phyloP scores from a whole-genome alignment of 2,113 vertebrate genomes.

The Pogonocichla stellata region DNA sequence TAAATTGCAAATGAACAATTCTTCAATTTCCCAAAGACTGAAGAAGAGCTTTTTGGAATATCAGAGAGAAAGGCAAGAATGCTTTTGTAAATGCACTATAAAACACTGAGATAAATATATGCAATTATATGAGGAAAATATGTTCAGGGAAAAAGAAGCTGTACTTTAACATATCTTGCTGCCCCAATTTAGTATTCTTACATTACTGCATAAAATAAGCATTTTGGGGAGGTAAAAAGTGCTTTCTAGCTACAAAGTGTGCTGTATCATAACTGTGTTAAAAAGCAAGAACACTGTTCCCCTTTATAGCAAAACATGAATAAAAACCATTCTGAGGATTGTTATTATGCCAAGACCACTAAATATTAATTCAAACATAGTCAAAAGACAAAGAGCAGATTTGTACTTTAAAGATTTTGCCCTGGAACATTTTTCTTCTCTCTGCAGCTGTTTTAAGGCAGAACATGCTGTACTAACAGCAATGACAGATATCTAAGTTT shows the following conservation, averaged over 20 bases:
- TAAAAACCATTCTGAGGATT: not conserved
- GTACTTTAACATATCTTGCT: not conserved
- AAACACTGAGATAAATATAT: conserved; percentile 50
- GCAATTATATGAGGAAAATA: conserved; percentile 23
- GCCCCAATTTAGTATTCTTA: not conserved
- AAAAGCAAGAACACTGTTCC: not conserved
- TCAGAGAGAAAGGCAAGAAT: not conserved
- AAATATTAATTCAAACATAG: not conserved
- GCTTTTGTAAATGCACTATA: not conserved
- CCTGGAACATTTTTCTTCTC: not conserved
- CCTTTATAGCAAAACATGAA: not conserved
- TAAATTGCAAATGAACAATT: conserved; percentile 34
- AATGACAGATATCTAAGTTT: not conserved
- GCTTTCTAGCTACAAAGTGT: not conserved
- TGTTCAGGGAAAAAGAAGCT: not conserved
- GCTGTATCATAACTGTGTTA: not conserved
- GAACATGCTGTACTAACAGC: not conserved
- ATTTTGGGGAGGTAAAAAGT: not conserved
- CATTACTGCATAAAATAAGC: not conserved
- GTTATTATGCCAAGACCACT: not conserved
- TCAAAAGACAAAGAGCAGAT: not conserved
- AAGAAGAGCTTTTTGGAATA: not conserved
- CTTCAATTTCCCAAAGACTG: not conserved
- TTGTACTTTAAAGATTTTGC: not conserved
- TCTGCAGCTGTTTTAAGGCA: not conserved